Conservation (phyloP, 2,113 vertebrate genomes). For the Boulengeromyrus knoepffleri region DNA sequence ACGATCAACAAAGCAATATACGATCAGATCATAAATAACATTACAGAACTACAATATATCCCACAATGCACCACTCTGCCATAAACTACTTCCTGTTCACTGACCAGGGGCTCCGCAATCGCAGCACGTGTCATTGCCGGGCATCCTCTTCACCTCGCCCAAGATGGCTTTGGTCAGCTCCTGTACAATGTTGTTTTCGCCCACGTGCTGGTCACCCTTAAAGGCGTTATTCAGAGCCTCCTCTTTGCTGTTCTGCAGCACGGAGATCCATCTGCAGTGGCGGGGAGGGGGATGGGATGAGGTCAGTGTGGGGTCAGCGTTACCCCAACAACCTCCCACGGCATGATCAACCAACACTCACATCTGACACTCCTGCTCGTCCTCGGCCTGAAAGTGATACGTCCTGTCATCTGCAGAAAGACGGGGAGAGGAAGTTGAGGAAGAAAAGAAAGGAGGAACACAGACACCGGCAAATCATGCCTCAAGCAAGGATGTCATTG, state of each 20-base stretch:
- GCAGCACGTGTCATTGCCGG: constrained; percentile 90
- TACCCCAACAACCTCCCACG: neutral
- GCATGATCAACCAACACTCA: constrained; percentile 45
- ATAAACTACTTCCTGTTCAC: constrained; percentile 20
- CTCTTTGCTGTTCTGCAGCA: constrained; percentile 97
- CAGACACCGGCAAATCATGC: neutral
- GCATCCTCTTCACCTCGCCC: constrained; percentile 89
- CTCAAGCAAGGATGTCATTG: neutral
- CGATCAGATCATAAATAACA: neutral
- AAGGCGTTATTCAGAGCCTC: constrained; percentile 95
- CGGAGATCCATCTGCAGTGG: constrained; percentile 86
- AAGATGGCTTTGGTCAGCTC: constrained; percentile 96
- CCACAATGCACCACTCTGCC: neutral
- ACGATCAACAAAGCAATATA: neutral
- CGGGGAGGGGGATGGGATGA: neutral
- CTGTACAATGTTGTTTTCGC: constrained; percentile 97
- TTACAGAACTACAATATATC: constrained; percentile 36
- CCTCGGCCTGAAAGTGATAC: constrained; percentile 73
- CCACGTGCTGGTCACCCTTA: constrained; percentile 88
- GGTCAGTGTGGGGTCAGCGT: constrained; percentile 22
- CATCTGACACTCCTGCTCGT: constrained; percentile 74
- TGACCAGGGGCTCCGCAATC: constrained; percentile 94
- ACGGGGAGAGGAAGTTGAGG: neutral
- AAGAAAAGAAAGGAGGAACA: neutral
- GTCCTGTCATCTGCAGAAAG: constrained; percentile 61